Evolutionary conservation across 2,797 vertebrate species (phyloP).

Genomic region (Cyprinodon diabolis): DNA sequence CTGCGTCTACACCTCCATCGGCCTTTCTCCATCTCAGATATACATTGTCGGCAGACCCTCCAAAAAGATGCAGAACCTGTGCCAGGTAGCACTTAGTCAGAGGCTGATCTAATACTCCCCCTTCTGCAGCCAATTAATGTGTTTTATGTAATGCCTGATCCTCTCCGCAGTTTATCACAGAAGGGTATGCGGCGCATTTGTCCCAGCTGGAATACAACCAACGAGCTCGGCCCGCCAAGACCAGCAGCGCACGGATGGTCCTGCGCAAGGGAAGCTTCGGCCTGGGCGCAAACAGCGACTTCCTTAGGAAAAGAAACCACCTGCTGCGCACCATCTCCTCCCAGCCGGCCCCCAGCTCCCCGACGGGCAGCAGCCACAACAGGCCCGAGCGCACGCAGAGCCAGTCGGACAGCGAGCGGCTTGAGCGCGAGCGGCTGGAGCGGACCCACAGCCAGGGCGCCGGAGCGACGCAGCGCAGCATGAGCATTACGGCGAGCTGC

Average conservation of each 20-base stretch:
- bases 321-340: constrained; percentile 96
- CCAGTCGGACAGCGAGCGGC: constrained; percentile 85
- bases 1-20: constrained; percentile 93
- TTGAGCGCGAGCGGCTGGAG: constrained; percentile 82
- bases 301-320: constrained; percentile 95
- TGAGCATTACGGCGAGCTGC: constrained; percentile 92
- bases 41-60: constrained; percentile 96
- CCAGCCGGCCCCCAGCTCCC: constrained; percentile 83
- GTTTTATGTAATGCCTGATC: constrained; percentile 54
- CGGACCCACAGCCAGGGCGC: constrained; percentile 65
- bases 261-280: constrained; percentile 97
- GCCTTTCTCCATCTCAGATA: constrained; percentile 90
- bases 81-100: constrained; percentile 84
- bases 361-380: constrained; percentile 58
- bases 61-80: constrained; percentile 96
- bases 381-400: constrained; percentile 89
- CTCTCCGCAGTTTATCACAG: constrained; percentile 81
- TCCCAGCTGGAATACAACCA: constrained; percentile 96
- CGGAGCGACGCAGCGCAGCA: constrained; percentile 85
- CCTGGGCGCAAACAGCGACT: constrained; percentile 90
- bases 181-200: constrained; percentile 90
- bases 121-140: background rate
- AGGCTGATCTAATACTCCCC: background rate
- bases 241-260: constrained; percentile 91
- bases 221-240: constrained; percentile 92